Base-by-base conservation (phyloP, 2,888 invertebrate genomes). In the Orthosia gothica region DNA sequence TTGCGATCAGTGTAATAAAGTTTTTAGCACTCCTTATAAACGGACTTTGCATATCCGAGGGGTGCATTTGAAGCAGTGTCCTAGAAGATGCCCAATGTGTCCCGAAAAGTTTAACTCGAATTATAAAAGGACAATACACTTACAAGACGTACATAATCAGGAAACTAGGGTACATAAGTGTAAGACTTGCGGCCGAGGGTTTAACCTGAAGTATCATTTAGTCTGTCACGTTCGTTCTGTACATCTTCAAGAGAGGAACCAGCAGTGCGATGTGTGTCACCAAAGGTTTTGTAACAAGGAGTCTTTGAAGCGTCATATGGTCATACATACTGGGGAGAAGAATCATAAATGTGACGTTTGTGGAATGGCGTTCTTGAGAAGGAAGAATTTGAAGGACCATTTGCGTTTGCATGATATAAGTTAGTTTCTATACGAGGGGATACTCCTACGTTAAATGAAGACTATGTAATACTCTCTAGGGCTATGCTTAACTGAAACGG, bases 341-440 rank as follows among this genome's bases (percentile, higher is more conserved):
- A 97, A 97, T 69, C 96, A 97, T 73, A 96, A 97, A 77, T 97
- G 97, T 70, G 95, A 96, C 65, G 92, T 96, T 3, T 97, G 97
- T 70, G 94, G 96, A 0, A 96, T 97, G 93, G 96, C 96, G 1
- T 96, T 96, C 64, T 88, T 96, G 82, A 92, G 96, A 23, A 90
- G 96, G 55, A 96, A 96, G 82, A 96, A 96, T 83, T 90, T 96
- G 75, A 95, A 94, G 76, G 95, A 96, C 64, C 96, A 96, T 89
- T 89, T 96, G 70, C 89, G 95, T 13, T 84, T 95, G 63, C 96
- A 96, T 75, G 95, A 95, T 82, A 91, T 93, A 52, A 91, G 74
- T 70, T 82, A 81, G 75, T 74, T 13, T 2, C 13, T 12, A n/a
- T 50, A 18, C 18, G 9, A 57, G 40, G 40, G 40, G 9, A 40